Evolutionary conservation across 1,140 invertebrate genomes (phyloP), one percentile per base, ranked within the genome.

Genomic region (Telenomus remus): DNA sequence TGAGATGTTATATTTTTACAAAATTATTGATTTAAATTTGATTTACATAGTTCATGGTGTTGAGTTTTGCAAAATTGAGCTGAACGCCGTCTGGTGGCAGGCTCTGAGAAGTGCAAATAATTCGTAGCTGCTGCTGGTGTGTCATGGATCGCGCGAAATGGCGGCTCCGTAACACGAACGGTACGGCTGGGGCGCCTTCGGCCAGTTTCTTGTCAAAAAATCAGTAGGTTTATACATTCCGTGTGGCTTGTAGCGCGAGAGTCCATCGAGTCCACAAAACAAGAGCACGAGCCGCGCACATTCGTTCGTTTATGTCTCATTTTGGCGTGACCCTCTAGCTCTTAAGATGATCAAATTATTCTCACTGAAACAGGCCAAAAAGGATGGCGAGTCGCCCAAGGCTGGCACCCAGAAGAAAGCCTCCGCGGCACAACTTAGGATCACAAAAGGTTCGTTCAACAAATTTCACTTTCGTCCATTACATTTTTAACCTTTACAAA

Each of bases 341-440:
- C 59, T 64, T 84, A 89, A 85, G 82, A 98, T 98, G 97, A 98
- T 98, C 87, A 98, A 98, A 92, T 91, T 98, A 89, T 98, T 98
- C 91, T 97, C 96, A 56, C 90, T 98, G 82, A 98, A 98, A 91
- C 96, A 98, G 91, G 96, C 97, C 89, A 97, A 97, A 91, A 98
- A 98, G 91, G 96, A 98, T 91, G 96, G 96, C 78, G 95, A 96
- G 88, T 92, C 93, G 82, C 92, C 92, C 57, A 92, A 92, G 86
- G 89, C 91, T 85, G 92, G 92, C 70, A 91, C 92, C 86, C 95
- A 95, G 88, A 97, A 97, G 86, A 95, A 96, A 88, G 94, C 96
- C 56, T 97, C 97, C 61, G 96, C 97, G 79, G 97, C 97, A 60
- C 97, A 99, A 88, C 90, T 99, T 80, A 93, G 97, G 87, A 97